Conservation (phyloP, 2,797 vertebrate species). For the Tangara arthus region DNA sequence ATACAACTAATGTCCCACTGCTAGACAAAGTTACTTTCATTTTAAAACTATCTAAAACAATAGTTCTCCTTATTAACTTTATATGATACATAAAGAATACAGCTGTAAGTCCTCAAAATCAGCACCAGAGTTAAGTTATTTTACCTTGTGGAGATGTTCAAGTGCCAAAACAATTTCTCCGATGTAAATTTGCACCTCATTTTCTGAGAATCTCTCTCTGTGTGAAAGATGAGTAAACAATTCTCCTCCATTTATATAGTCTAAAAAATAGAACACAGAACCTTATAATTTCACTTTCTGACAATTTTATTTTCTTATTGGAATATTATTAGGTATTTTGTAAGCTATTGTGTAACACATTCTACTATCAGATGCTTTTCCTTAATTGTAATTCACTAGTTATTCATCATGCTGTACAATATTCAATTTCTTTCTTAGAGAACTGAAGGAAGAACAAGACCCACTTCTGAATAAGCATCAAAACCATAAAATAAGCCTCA, state of each 20-base stretch:
- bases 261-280: slow-evolving; percentile 77
- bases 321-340: background rate
- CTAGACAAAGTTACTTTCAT: background rate
- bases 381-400: background rate
- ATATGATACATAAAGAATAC: background rate
- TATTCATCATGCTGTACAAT: background rate
- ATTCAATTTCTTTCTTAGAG: background rate
- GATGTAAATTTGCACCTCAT: slow-evolving; percentile 93
- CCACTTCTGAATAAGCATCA: background rate
- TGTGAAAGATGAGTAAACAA: slow-evolving; percentile 98
- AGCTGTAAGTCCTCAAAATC: background rate
- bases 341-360: background rate
- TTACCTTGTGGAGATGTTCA: slow-evolving; percentile 96
- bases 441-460: background rate
- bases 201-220: slow-evolving; percentile 93
- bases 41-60: background rate
- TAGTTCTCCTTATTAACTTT: background rate
- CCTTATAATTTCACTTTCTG: background rate
- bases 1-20: background rate
- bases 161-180: slow-evolving; percentile 94
- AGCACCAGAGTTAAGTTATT: slow-evolving; percentile 36
- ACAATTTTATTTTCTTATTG: background rate
- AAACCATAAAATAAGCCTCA: background rate
- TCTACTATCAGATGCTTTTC: background rate
- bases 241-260: slow-evolving; percentile 98